Conservation (phyloP, 2,113 vertebrate genomes). For the Oreochromis niloticus region DNA sequence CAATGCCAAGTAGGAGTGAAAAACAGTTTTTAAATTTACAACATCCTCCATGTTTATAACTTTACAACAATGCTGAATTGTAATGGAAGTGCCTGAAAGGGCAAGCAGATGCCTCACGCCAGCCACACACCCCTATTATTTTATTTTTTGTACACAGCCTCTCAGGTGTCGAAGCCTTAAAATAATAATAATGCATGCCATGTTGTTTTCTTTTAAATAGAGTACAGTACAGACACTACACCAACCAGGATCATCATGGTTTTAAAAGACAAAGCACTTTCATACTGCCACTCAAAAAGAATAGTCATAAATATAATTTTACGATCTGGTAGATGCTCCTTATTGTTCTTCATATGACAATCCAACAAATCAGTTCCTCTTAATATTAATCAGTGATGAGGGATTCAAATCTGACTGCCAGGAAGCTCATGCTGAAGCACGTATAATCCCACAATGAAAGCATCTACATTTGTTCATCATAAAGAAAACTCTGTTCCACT, state of each 20-base stretch:
- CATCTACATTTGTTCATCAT: neutral
- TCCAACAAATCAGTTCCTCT: neutral
- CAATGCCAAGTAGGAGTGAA: neutral
- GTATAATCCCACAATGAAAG: neutral
- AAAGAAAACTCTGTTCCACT: neutral
- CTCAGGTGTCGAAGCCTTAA: neutral
- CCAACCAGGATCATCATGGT: rapidly evolving
- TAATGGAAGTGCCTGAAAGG: neutral
- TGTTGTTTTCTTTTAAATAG: neutral
- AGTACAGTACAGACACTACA: neutral
- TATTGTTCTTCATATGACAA: neutral
- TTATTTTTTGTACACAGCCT: neutral
- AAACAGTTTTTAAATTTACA: neutral
- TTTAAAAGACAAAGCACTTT: neutral
- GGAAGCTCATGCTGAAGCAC: neutral
- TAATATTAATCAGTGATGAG: neutral
- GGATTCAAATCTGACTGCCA: neutral
- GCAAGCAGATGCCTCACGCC: neutral
- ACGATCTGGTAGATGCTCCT: neutral
- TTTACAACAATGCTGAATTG: neutral
- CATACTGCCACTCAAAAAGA: neutral
- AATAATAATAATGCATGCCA: neutral
- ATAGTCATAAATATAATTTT: neutral
- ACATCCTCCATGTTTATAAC: neutral
- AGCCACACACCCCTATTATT: neutral